A percentile compares a stretch with the other conserved stretches of the same genome.
Conservation (phyloP, 2,888 invertebrate species). For the Eubasilissa splendida region DNA sequence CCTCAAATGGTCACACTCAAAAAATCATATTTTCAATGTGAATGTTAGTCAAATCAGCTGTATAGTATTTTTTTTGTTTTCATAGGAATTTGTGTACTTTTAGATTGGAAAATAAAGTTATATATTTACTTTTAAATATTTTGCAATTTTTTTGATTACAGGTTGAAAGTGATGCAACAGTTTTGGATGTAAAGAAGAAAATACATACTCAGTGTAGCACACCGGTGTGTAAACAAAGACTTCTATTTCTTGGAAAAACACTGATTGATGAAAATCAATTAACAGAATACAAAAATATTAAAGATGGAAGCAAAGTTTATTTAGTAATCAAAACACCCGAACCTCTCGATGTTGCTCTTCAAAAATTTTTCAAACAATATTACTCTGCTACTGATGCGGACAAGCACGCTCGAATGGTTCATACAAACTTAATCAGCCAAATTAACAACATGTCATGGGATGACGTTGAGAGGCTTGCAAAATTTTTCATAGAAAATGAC, state of each 20-base stretch:
- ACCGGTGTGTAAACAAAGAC: conserved; percentile 79
- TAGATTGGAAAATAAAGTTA: too few species aligned
- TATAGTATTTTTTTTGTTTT: too few species aligned
- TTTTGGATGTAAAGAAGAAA: conserved; percentile 80
- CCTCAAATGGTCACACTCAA: too few species aligned
- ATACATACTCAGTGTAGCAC: conserved; percentile 77
- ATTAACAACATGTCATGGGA: conserved; percentile 74
- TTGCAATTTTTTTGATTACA: conserved; percentile 59
- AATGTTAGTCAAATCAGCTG: too few species aligned
- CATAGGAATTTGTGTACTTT: too few species aligned
- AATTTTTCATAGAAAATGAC: conserved; percentile 36
- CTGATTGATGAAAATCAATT: conserved; percentile 81
- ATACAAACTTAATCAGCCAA: conserved; percentile 72
- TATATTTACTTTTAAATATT: background rate
- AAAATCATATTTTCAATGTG: too few species aligned
- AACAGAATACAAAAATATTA: conserved; percentile 80
- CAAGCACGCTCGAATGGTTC: conserved; percentile 73
- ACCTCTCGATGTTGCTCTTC: conserved; percentile 73
- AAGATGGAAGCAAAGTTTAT: conserved; percentile 83
- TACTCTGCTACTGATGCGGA: conserved; percentile 78
- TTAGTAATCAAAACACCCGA: conserved; percentile 81
- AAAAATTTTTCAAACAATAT: conserved; percentile 75
- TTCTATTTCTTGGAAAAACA: conserved; percentile 81
- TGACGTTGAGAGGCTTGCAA: conserved; percentile 73
- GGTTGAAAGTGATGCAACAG: conserved; percentile 74